Evolutionary conservation across 2,888 invertebrate genomes (phyloP).

Genomic region (Myopa tessellatipennis): DNA sequence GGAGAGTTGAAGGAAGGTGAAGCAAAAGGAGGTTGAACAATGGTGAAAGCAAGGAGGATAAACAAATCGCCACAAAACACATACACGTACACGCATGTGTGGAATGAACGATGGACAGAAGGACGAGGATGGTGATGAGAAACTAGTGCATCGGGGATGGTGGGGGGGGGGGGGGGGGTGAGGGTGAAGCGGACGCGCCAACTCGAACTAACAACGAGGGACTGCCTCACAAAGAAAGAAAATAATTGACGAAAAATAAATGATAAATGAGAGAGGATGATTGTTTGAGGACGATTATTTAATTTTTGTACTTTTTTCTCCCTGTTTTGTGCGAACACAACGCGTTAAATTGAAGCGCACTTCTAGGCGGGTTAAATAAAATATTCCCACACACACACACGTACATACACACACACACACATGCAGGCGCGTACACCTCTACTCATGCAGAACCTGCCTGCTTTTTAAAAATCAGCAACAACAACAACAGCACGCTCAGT

Average conservation of each 20-base stretch:
- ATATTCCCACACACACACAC: slow-evolving; percentile 11
- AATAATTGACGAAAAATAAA: background rate
- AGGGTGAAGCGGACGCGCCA: background rate
- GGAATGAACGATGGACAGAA: background rate
- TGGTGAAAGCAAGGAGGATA: too few species aligned
- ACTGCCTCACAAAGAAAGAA: background rate
- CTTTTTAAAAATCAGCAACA: slow-evolving; percentile 15
- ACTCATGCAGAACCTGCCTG: slow-evolving; percentile 27
- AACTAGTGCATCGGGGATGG: background rate
- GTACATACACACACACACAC: slow-evolving; percentile 29
- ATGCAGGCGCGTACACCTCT: slow-evolving; percentile 21
- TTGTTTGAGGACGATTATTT: slow-evolving; percentile 8
- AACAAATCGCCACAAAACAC: too few species aligned
- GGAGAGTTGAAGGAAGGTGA: background rate
- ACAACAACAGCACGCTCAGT: background rate
- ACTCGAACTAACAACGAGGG: background rate
- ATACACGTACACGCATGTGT: background rate
- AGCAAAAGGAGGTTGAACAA: too few species aligned
- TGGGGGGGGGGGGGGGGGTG: background rate
- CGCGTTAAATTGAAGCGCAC: slow-evolving; percentile 53
- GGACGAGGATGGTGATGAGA: background rate
- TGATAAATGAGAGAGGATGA: background rate
- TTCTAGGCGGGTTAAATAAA: slow-evolving; percentile 56
- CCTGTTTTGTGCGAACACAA: slow-evolving; percentile 14
- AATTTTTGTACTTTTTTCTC: slow-evolving; percentile 9